Base-by-base conservation (phyloP, 2,888 invertebrate genomes). In the Girardia tigrina region DNA sequence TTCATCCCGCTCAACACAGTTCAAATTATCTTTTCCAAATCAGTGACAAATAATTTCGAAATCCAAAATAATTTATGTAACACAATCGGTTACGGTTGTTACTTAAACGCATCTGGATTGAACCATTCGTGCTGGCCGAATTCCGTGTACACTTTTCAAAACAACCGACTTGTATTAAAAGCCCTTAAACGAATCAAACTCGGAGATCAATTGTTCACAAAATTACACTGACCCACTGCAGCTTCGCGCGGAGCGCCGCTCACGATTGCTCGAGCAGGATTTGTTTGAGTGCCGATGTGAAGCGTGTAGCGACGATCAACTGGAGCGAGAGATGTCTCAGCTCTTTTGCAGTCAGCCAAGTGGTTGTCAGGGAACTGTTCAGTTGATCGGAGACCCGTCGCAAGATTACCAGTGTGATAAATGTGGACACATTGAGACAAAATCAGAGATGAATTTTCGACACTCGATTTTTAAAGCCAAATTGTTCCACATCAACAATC, bases 291-390 rank as follows among this genome's bases (percentile, higher is more conserved):
- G 56, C n/a, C 56, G 23, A 56, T 56, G 56, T 56, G 56, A 56
- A 56, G 56, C 56, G 4, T 56, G 56, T 56, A 20, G 56, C 23
- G 56, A 56, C 23, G 56, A 56, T 56, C 20, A 56, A 56, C n/a
- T 56, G 56, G 56, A 56, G n/a, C 56, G 56, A n/a, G 56, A 56
- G 23, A 56, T 56, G 56, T 56, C 56, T n/a, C 56, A 56, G 23
- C 23, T 56, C 6, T 56, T 56, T 56, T 56, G 56, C n/a, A 12
- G 8, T 56, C 56, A 56, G 23, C 56, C 4, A 56, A 56, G 23
- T 23, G n/a, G n/a, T n/a, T 56, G 56, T 16, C n/a, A 4, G n/a
- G 56, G 56, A 12, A 20, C n/a, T 2, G n/a, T 16, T n/a, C n/a
- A 2, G 23, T 56, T 56, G 23, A 56, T 56, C 20, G 6, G 2